phyloP scores from a whole-genome alignment of 1,140 invertebrate genomes.

The Papilio helenus region DNA sequence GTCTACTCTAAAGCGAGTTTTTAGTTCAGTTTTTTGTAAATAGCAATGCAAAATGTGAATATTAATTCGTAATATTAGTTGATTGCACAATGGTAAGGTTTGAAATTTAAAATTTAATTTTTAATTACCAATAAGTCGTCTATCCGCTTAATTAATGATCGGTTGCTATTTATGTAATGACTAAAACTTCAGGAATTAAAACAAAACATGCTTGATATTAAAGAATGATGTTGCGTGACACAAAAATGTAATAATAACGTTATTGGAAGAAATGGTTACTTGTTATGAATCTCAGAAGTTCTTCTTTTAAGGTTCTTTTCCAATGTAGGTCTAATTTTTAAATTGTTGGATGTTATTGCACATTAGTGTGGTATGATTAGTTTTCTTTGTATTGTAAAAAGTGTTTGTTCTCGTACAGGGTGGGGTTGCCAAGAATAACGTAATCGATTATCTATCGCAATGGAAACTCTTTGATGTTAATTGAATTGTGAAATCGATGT shows the following conservation, averaged over 20 bases:
- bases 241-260: neutral
- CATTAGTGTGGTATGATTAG: neutral
- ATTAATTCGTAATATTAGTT: neutral
- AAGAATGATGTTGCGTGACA: neutral
- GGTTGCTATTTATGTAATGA: constrained; percentile 22
- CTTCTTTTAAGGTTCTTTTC: neutral
- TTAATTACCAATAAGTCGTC: neutral
- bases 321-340: neutral
- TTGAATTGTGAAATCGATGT: constrained; percentile 60
- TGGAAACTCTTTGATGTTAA: constrained; percentile 73
- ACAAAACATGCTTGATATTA: neutral
- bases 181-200: constrained; percentile 5
- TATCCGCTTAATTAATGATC: neutral
- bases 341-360: neutral
- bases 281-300: too few relatives aligned
- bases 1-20: neutral
- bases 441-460: constrained; percentile 58
- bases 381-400: constrained; percentile 10
- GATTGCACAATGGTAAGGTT: neutral
- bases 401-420: constrained; percentile 41
- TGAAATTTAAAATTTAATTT: neutral
- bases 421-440: constrained; percentile 37
- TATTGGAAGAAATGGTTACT: too few relatives aligned
- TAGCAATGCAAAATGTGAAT: neutral
- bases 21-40: neutral